phyloP scores from a whole-genome alignment of 2,797 vertebrate genomes.

The Lateolabrax maculatus region DNA sequence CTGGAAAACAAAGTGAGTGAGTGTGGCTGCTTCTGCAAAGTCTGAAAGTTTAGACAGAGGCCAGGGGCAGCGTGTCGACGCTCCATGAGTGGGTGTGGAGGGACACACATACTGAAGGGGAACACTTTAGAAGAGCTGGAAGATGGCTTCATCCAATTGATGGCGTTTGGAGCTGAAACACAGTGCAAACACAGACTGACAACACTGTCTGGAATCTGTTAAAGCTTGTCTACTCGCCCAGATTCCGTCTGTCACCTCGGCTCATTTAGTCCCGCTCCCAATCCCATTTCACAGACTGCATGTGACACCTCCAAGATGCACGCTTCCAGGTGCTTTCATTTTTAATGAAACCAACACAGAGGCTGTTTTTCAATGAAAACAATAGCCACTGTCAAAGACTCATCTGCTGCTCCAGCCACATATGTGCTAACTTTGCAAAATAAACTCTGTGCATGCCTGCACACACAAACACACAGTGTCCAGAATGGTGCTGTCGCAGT shows the following conservation, averaged over 20 bases:
- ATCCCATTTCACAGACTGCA: conserved; percentile 36
- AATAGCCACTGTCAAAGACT: conserved; percentile 56
- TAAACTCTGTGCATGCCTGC: background rate
- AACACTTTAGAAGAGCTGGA: conserved; percentile 16
- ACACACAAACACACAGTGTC: conserved; percentile 22
- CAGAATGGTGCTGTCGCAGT: conserved; percentile 56
- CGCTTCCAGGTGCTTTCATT: conserved; percentile 44
- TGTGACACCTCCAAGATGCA: conserved; percentile 39
- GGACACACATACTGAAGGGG: background rate
- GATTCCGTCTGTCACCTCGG: conserved; percentile 32
- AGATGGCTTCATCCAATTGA: background rate
- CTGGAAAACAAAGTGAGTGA: background rate
- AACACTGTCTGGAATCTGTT: conserved; percentile 38
- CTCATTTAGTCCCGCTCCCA: conserved; percentile 40
- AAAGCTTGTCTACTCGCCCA: conserved; percentile 26
- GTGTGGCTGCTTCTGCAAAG: background rate
- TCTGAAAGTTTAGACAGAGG: background rate
- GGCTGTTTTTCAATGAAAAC: conserved; percentile 50
- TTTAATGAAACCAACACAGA: conserved; percentile 44
- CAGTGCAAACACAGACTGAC: conserved; percentile 16
- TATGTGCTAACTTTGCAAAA: conserved; percentile 42
- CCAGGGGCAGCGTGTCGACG: background rate
- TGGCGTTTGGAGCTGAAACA: conserved; percentile 8
- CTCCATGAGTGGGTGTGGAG: background rate
- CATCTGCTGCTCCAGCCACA: conserved; percentile 43